Base-by-base conservation (phyloP, 2,113 vertebrate genomes). In the Hemicordylus capensis region DNA sequence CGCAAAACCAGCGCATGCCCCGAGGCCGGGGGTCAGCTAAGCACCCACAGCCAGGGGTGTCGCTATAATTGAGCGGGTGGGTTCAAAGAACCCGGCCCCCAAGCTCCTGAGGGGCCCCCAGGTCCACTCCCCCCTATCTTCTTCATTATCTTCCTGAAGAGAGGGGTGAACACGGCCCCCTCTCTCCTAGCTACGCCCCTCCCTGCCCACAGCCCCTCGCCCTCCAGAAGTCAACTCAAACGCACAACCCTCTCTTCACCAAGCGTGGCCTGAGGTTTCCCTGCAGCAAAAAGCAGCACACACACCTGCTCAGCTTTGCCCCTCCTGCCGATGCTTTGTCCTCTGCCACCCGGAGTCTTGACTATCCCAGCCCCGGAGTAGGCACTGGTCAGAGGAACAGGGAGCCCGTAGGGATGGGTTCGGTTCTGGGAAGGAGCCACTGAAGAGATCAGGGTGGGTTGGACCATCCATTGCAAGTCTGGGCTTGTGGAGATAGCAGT, bases 401-500 rank as follows among this genome's bases (percentile, higher is more conserved):
- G 90, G 34, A 96, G 89, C 82, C 93, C 96, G 87, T 98, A 99
- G 0, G 98, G 97, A 75, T 97, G 97, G 70, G 92, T 93, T 91
- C 97, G 97, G 87, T 95, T 96, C 94, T 98, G 96, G 54, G 98
- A 98, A 0, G 97, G 97, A 59, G 98, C 97, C 93, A 98, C 95
- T 19, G 98, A 98, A 61, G 97, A 95, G 90, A 98, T 97, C 67
- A 98, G 95, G 83, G 97, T 93, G 59, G 98, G 97, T 93, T 98
- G 98, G 78, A 98, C 98, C 96, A 99, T 96, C 98, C 98, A 99
- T 95, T 98, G 97, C 91, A 99, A 95, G 88, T 98, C 98, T 0
- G 97, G 96, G 84, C 97, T 97, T 4, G 96, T 96, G 0, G 98
- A 98, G 88, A 98, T 98, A 78, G 98, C 97, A 0, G 98, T 98